phyloP scores from a whole-genome alignment of 2,113 vertebrate species.

The Elachura formosa region DNA sequence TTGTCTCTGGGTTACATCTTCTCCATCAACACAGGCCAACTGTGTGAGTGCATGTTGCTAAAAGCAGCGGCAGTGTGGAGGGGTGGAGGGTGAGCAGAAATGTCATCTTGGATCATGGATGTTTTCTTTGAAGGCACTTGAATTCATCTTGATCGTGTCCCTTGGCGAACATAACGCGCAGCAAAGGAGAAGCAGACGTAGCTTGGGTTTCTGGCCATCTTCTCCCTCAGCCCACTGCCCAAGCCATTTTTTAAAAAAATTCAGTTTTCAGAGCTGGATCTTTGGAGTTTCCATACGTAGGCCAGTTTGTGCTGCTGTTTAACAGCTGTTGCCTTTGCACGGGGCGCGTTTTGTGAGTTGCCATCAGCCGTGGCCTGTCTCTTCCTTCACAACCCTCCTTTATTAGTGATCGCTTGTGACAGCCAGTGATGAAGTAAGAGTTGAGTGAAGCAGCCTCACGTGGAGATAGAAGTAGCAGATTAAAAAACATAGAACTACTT shows the following conservation, averaged over 20 bases:
- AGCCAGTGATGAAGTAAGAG: not conserved
- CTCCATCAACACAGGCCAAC: not conserved
- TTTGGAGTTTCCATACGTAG: not conserved
- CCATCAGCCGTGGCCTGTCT: not conserved
- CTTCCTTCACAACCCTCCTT: not conserved
- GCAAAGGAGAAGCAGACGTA: not conserved
- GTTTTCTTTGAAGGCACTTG: not conserved
- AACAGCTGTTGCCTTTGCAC: not conserved
- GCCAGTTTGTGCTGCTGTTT: not conserved
- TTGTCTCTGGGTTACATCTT: not conserved
- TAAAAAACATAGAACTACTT: not conserved
- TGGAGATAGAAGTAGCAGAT: not conserved
- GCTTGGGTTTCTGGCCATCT: not conserved
- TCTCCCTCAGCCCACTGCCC: not conserved
- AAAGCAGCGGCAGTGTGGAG: not conserved
- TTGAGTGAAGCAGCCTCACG: not conserved
- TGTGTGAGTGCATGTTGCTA: not conserved
- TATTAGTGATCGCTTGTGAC: rapidly evolving
- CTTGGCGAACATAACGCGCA: not conserved
- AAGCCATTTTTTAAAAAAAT: not conserved
- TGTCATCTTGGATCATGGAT: not conserved
- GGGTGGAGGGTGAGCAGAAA: slow-evolving; percentile 2
- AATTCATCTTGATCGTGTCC: not conserved
- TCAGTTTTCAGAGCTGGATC: not conserved
- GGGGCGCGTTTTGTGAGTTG: rapidly evolving